Evolutionary conservation across 2,888 invertebrate species (phyloP).

Genomic region (Eremobia ochroleuca): DNA sequence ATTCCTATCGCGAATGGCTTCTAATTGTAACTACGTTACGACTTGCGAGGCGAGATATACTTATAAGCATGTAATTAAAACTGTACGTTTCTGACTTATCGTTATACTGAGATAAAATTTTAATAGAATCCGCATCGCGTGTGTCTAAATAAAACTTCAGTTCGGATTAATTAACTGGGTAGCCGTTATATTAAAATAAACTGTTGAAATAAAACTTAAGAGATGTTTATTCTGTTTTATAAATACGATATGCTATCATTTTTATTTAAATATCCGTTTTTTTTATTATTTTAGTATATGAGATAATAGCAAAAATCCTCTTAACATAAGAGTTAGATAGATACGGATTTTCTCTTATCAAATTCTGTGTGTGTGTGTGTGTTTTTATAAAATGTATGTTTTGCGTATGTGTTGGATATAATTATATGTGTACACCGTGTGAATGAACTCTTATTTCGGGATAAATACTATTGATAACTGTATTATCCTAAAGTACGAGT

Average conservation of each 20-base stretch:
- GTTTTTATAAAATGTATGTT: not conserved
- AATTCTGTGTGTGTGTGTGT: not conserved
- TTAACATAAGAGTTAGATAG: not conserved
- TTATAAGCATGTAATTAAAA: slow-evolving; percentile 56
- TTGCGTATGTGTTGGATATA: not conserved
- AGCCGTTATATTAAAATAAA: slow-evolving; percentile 27
- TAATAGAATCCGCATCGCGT: slow-evolving; percentile 38
- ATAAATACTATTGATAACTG: slow-evolving; percentile 16
- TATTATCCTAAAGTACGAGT: not conserved
- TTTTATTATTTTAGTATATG: not conserved
- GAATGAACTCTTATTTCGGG: slow-evolving; percentile 17
- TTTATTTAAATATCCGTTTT: slow-evolving; percentile 1
- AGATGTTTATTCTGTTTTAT: slow-evolving; percentile 17
- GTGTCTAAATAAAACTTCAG: slow-evolving; percentile 19
- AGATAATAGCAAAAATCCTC: slow-evolving; percentile 12
- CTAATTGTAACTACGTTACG: slow-evolving; percentile 71
- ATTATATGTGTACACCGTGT: slow-evolving; percentile 1
- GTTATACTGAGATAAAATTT: slow-evolving; percentile 32
- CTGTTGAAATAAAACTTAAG: slow-evolving; percentile 18
- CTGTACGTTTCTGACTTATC: slow-evolving; percentile 54
- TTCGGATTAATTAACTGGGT: slow-evolving; percentile 38
- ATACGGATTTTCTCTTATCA: slow-evolving; percentile 6
- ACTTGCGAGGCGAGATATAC: slow-evolving; percentile 52
- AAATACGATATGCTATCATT: slow-evolving; percentile 27
- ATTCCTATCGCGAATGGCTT: slow-evolving; percentile 70